Evolutionary conservation across 2,113 vertebrate species (phyloP).

Genomic region (Meriones unguiculatus): DNA sequence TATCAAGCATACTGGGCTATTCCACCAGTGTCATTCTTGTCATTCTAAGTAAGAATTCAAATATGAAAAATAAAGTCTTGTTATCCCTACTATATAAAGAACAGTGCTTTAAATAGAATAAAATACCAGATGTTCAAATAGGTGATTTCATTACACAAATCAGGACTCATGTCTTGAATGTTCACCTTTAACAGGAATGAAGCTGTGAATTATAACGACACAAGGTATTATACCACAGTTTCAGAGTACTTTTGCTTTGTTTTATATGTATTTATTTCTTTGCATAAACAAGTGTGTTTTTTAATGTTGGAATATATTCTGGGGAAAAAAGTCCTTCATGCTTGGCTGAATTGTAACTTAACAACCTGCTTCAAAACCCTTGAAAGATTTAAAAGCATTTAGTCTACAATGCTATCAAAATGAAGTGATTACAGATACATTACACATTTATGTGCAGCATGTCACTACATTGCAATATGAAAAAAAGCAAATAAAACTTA

Average conservation of each 20-base stretch:
- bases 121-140: background rate
- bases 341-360: conserved; percentile 1
- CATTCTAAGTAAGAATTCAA: background rate
- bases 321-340: background rate
- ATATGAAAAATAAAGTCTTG: background rate
- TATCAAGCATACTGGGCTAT: background rate
- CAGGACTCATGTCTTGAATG: background rate
- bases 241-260: background rate
- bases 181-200: background rate
- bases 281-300: background rate
- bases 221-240: background rate
- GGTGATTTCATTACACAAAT: background rate
- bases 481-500: background rate
- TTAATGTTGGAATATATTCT: background rate
- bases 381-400: background rate
- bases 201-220: background rate
- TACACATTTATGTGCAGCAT: background rate
- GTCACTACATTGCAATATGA: background rate
- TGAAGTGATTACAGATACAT: background rate
- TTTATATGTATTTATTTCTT: background rate
- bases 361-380: background rate
- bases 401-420: background rate
- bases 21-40: background rate
- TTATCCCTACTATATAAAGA: conserved; percentile 20
- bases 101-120: background rate